Conservation (phyloP, 2,797 vertebrate genomes). For the Delichon dasypus region DNA sequence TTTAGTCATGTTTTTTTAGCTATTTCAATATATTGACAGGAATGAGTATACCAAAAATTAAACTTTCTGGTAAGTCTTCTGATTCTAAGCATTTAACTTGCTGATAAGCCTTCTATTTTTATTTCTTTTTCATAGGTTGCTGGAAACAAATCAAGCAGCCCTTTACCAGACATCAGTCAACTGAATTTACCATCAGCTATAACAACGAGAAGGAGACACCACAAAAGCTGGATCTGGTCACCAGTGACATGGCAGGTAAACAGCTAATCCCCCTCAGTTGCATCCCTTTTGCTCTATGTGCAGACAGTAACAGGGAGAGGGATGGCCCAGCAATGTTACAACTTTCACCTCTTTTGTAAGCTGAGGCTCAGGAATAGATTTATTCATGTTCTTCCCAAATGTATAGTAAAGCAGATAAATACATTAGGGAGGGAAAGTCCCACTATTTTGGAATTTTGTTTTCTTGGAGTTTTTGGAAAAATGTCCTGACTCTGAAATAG, state of each 20-base stretch:
- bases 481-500: neutral
- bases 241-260: conserved; percentile 85
- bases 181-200: conserved; percentile 88
- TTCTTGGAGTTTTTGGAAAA: neutral
- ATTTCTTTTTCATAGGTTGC: conserved; percentile 76
- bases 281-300: neutral
- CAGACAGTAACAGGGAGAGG: neutral
- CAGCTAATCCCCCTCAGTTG: neutral
- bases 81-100: neutral
- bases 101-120: neutral
- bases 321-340: neutral
- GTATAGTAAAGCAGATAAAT: neutral
- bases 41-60: neutral
- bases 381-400: neutral
- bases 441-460: neutral
- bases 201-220: conserved; percentile 81
- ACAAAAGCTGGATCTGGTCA: conserved; percentile 84
- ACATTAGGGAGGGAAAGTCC: neutral
- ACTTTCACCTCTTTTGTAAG: neutral
- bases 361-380: neutral
- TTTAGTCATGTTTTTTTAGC: neutral
- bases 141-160: conserved; percentile 88
- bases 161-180: conserved; percentile 82
- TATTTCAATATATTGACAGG: neutral
- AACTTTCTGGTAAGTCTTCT: neutral